These are phyloP conservation scores for Heliconius erato DNA, from an alignment of 2,888 invertebrate species.

Conservation along the genomic window DNA sequence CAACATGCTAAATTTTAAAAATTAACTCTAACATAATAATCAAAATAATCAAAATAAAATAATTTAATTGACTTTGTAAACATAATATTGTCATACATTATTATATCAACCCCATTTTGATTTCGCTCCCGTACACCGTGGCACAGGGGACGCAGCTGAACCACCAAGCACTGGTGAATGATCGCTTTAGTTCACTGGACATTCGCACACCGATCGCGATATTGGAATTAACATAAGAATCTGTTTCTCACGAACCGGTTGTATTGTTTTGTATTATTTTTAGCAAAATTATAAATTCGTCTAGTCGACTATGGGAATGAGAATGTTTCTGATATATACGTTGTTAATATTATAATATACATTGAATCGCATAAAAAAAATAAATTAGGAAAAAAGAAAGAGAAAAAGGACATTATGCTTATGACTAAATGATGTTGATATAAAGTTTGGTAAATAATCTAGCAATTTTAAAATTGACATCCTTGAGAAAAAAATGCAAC, in stretches of 20 bases:
- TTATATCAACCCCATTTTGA: constrained; percentile 20
- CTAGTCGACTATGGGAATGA: constrained; percentile 47
- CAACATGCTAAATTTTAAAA: background rate
- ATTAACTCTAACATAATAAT: background rate
- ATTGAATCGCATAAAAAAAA: background rate
- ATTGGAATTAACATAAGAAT: constrained; percentile 80
- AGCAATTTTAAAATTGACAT: background rate
- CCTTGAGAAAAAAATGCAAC: background rate
- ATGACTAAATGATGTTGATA: too few relatives aligned
- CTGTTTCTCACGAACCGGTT: constrained; percentile 72
- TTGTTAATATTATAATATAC: background rate
- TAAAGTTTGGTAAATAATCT: too few relatives aligned
- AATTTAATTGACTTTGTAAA: constrained; percentile 11
- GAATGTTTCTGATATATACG: constrained; percentile 7
- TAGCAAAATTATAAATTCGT: constrained; percentile 55
- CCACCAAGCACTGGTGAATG: constrained; percentile 73
- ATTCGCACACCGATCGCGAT: constrained; percentile 72
- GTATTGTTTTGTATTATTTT: constrained; percentile 61
- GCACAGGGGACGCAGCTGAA: constrained; percentile 65
- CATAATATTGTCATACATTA: background rate
- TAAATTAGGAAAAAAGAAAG: too few relatives aligned
- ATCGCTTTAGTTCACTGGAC: constrained; percentile 62
- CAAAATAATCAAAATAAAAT: background rate
- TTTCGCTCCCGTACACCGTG: constrained; percentile 33
- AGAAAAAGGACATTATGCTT: background rate